phyloP scores from a whole-genome alignment of 2,888 invertebrate genomes.

The Drosophila recens region DNA sequence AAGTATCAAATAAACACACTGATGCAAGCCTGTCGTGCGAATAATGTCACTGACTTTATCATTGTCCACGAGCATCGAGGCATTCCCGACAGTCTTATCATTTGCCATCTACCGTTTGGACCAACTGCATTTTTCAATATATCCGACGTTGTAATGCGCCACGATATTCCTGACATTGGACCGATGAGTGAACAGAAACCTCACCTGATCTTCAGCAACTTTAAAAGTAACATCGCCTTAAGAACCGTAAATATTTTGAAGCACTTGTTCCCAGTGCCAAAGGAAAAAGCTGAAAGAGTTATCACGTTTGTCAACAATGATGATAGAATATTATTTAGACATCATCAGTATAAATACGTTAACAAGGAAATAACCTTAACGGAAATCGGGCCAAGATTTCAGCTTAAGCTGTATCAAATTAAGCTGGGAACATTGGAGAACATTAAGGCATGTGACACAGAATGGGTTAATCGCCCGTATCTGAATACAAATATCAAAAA shows the following conservation, averaged over 20 bases:
- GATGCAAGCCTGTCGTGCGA: slow-evolving; percentile 96
- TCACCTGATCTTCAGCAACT: slow-evolving; percentile 98
- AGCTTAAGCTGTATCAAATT: slow-evolving; percentile 96
- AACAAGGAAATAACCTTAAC: slow-evolving; percentile 92
- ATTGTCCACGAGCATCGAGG: slow-evolving; percentile 96
- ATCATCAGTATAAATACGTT: slow-evolving; percentile 93
- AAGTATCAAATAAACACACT: slow-evolving; percentile 98
- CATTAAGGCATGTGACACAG: slow-evolving; percentile 94
- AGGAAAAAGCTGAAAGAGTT: slow-evolving; percentile 95
- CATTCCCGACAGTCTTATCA: slow-evolving; percentile 93
- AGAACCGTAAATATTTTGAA: slow-evolving; percentile 92
- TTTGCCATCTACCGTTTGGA: slow-evolving; percentile 97
- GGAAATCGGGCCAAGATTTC: slow-evolving; percentile 98
- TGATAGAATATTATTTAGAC: slow-evolving; percentile 97
- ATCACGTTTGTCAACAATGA: slow-evolving; percentile 98
- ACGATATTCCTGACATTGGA: slow-evolving; percentile 97
- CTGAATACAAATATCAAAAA: slow-evolving; percentile 98
- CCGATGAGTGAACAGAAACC: slow-evolving; percentile 99
- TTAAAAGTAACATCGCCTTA: slow-evolving; percentile 93
- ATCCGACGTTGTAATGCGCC: slow-evolving; percentile 97
- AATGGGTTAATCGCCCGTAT: slow-evolving; percentile 98
- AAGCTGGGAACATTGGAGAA: slow-evolving; percentile 97
- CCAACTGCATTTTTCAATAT: slow-evolving; percentile 99
- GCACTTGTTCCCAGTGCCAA: slow-evolving; percentile 95
- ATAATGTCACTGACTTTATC: slow-evolving; percentile 98